Evolutionary conservation across 2,888 invertebrate genomes (phyloP).

Genomic region (Panzeria rudis): DNA sequence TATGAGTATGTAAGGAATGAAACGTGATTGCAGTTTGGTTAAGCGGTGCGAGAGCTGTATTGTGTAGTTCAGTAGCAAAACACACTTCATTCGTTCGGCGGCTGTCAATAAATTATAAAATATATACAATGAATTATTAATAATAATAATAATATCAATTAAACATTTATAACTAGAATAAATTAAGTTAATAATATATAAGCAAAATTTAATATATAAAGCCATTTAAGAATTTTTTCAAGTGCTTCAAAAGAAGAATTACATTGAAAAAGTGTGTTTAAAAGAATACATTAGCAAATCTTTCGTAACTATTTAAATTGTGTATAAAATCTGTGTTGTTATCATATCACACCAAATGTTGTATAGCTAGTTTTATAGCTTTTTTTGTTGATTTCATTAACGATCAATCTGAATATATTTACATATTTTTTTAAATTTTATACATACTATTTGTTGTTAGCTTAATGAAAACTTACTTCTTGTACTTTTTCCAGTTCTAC

Average conservation of each 20-base stretch:
- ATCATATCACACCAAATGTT: neutral
- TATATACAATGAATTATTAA: constrained; percentile 44
- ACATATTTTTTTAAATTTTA: neutral
- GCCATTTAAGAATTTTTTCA: too few species aligned
- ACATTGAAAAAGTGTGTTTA: constrained; percentile 11
- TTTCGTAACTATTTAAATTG: neutral
- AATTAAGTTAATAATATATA: constrained; percentile 3
- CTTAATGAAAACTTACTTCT: constrained; percentile 7
- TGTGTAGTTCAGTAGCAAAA: constrained; percentile 72
- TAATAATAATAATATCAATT: constrained; percentile 39
- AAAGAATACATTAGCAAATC: too few species aligned
- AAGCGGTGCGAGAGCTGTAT: constrained; percentile 71
- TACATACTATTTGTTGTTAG: neutral
- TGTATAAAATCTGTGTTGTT: constrained; percentile 59
- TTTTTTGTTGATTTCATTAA: too few species aligned
- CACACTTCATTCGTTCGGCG: constrained; percentile 69
- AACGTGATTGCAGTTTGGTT: constrained; percentile 72
- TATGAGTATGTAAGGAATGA: constrained; percentile 28
- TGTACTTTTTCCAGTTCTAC: neutral
- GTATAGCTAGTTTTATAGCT: neutral
- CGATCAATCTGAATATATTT: neutral
- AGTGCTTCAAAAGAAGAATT: constrained; percentile 23
- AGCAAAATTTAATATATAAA: neutral
- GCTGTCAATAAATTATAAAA: constrained; percentile 56
- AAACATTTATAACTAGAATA: constrained; percentile 51